Base-by-base conservation (phyloP, 1,140 invertebrate genomes). In the Anastrepha ludens region DNA sequence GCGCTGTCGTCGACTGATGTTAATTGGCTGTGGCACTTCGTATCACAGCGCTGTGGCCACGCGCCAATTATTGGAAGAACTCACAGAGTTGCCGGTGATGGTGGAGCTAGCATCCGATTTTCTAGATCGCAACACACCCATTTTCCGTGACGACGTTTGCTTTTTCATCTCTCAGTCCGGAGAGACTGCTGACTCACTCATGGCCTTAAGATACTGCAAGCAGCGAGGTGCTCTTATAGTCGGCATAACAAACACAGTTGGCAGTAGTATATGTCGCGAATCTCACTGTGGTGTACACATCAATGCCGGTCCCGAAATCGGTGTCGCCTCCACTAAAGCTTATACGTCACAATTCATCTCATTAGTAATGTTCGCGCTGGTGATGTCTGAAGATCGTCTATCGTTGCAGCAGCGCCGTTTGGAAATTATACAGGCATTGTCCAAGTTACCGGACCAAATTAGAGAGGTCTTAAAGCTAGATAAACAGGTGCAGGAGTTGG, bases 301-400 rank as follows among this genome's bases (percentile, higher is more conserved):
- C 90, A 99, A 99, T 93, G 99, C 99, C 74, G 99, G 99, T 1
- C 99, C 99, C 20, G 99, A 99, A 94, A 99, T 99, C 91, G 99
- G 99, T 94, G 99, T 99, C 15, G 99, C 99, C 39, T 99, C 98
- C 86, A 99, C 99, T 4, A 99, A 99, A 94, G 99, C 99, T 3
- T 99, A 99, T 93, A 99, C 99, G 0, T 99, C 98, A 87, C 99
- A 99, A 94, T 99, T 99, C 94, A 98, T 99, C 87, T 98, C 99
- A 1, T 95, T 99, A 55, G 98, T 99, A 0, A 99, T 99, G 98
- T 99, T 99, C 94, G 99, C 97, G 1, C 94, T 99, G 70, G 98
- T 99, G 58, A 98, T 99, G 96, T 98, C 98, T 92, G 99, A 99
- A 93, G 99, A 99, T 94, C 96, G 98, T 89, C 97, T 99, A 91